Evolutionary conservation across 53 echinoderm and acorn worm species (phyloP).

Genomic region (Henricia sp.): DNA sequence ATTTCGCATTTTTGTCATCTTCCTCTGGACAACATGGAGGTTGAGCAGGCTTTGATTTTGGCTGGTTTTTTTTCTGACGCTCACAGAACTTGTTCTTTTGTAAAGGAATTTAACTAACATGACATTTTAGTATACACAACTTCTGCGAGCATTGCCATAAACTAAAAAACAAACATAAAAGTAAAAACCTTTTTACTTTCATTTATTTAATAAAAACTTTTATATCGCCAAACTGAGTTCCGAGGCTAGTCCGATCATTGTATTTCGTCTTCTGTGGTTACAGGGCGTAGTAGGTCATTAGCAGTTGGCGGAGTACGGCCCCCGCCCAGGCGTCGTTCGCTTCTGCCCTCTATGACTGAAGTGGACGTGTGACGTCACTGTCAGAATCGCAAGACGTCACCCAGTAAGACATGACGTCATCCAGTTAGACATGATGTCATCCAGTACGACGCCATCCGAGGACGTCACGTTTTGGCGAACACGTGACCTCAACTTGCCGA

Average conservation of each 20-base stretch:
- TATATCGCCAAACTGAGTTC: too few relatives aligned
- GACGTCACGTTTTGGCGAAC: background rate
- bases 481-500: background rate
- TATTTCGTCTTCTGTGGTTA: too few relatives aligned
- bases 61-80: too few relatives aligned
- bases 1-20: too few relatives aligned
- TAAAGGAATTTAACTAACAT: too few relatives aligned
- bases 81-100: too few relatives aligned
- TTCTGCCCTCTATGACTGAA: conserved; percentile 67
- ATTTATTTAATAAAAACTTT: background rate
- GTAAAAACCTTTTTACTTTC: background rate
- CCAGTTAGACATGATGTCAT: background rate
- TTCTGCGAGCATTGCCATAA: too few relatives aligned
- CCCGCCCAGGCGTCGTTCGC: conserved; percentile 60
- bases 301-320: conserved; percentile 35
- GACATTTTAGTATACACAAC: too few relatives aligned
- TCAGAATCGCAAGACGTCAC: too few relatives aligned
- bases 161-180: background rate
- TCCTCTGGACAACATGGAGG: too few relatives aligned
- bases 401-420: background rate
- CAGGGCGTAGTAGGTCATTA: conserved; percentile 62
- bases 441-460: background rate
- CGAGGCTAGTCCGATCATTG: too few relatives aligned
- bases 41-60: too few relatives aligned
- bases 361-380: conserved; percentile 52